Conservation (phyloP, 2,113 vertebrate species). For the Camelus dromedarius region DNA sequence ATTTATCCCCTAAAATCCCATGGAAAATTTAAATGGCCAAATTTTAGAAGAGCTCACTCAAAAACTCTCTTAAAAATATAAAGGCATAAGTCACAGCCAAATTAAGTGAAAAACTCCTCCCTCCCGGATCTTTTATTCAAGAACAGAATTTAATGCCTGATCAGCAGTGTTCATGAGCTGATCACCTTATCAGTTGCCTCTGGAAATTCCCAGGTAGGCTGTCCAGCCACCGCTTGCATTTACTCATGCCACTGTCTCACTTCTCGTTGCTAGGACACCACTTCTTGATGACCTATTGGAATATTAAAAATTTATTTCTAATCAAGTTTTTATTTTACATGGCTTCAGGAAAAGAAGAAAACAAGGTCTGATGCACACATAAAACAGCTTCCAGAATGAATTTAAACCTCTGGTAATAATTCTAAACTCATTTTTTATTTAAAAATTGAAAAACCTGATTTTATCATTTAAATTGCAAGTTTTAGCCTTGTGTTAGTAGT, state of each 20-base stretch:
- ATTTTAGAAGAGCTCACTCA: constrained; percentile 31
- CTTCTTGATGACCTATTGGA: background rate
- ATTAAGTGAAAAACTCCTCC: constrained; percentile 39
- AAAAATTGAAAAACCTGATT: constrained; percentile 3
- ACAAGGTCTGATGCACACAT: background rate
- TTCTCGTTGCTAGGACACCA: constrained; percentile 77
- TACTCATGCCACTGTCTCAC: constrained; percentile 1
- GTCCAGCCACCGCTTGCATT: background rate
- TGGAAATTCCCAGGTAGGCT: background rate
- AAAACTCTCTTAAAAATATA: background rate
- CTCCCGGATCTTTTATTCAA: background rate
- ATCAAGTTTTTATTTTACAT: constrained; percentile 64
- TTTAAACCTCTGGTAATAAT: background rate
- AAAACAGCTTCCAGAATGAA: constrained; percentile 30
- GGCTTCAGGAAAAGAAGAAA: constrained; percentile 61
- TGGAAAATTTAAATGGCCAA: background rate
- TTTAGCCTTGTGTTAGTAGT: constrained; percentile 22
- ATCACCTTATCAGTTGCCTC: background rate
- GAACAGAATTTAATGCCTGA: constrained; percentile 49
- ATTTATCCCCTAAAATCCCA: background rate
- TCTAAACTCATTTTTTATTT: constrained; percentile 46
- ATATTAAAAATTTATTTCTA: constrained; percentile 71
- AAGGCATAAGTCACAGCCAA: constrained; percentile 43
- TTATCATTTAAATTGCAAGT: constrained; percentile 15
- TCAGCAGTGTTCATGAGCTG: background rate